Base-by-base conservation (phyloP, 2,797 vertebrate species). In the Pyrocephalus nanus region DNA sequence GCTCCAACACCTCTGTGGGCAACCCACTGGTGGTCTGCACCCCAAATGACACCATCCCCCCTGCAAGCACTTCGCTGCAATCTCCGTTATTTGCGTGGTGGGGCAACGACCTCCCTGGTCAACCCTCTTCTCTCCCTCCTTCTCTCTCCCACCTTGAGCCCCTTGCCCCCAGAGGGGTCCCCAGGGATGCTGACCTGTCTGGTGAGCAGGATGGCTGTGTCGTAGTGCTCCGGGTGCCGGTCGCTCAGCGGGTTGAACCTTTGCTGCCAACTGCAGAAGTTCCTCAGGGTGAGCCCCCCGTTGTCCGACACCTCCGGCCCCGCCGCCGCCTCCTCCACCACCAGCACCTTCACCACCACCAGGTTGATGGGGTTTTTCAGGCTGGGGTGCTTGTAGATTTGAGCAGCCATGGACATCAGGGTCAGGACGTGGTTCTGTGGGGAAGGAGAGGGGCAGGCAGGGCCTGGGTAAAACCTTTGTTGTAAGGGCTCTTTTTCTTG, bases 211-310 rank as follows among this genome's bases (percentile, higher is more conserved):
- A 99, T 97, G 60, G 99, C 99, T 0, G 99, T 99, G 97, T 99
- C 99, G 0, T 98, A 99, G 96, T 99, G 99, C 93, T 99, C 99
- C 0, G 98, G 98, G 77, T 99, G 98, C n/a, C 99, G 97, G 95
- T 99, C 99, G 5, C 99, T 99, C 0, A 97, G 94, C 0, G 98
- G 98, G 95, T 99, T 99, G 97, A 99, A 98, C n/a, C 55, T 95
- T 82, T 98, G 98, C 94, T 99, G 99, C 99, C 99, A 99, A 90
- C 92, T 98, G 94, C 99, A 99, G 98, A 99, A 99, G 97, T 98
- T 99, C 21, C 99, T 98, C 30, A 99, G 97, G 3, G 98, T 98
- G 53, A 99, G 98, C 0, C 98, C 99, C 0, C 99, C 99, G 0
- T 99, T 99, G 97, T 98, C 98, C 0, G 99, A 99, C 47, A 99